Evolutionary conservation across 2,888 invertebrate species (phyloP), one percentile per base, ranked within the genome.

Genomic region (Cotesia congregata): DNA sequence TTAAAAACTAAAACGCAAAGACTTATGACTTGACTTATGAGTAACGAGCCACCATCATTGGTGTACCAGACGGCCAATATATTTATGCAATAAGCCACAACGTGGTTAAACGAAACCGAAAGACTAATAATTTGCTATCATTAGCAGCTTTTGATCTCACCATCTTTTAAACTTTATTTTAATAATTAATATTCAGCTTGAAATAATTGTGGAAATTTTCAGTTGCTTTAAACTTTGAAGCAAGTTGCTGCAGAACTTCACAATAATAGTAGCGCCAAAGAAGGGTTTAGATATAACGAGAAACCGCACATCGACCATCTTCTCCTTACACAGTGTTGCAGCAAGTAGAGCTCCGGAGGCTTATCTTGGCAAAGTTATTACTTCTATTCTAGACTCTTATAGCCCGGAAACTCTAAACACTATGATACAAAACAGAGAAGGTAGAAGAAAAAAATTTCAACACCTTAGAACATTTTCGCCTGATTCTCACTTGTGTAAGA

Each of bases 381-480:
- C 41, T 68, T 41, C 68, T 40, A 68, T 40, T 41, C n/a, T 40
- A 68, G 9, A 41, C 68, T 40, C 41, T 30, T 38, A 38, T 20
- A 67, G 38, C 30, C 67, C 40, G 50, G 50, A 68, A 68, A 68
- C 68, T 40, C 67, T 39, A 40, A 39, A 9, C n/a, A 62, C 62
- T 20, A 50, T 9, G 41, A 39, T 7, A 41, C 41, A 39, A 20
- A 72, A 12, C 12, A 7, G 41, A 20, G 12, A 64, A 72, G 2
- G 64, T 17, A 59, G n/a, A 65, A 9, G 30, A 30, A 15, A 64
- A 65, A 20, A n/a, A 9, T 15, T 17, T 6, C 64, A 65, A 62
- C 72, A 50, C 39, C 65, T 65, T 20, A 20, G 41, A 65, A 64
- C 17, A 72, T 65, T 65, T 65, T 64, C 50, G 64, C 41, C 41